phyloP scores from a whole-genome alignment of 2,797 vertebrate species.

The Karalla daura region DNA sequence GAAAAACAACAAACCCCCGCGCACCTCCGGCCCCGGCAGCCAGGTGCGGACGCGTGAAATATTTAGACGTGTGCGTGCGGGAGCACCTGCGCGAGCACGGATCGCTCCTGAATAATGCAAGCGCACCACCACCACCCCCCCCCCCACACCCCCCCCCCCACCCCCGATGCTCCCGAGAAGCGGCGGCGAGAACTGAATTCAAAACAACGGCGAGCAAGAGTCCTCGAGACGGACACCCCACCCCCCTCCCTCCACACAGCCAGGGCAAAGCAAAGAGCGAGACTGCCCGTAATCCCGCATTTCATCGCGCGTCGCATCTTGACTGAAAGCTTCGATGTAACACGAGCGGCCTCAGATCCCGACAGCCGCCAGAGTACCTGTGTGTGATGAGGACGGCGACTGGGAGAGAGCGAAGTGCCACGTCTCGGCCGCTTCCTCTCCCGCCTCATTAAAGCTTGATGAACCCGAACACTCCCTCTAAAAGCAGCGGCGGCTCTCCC shows the following conservation, averaged over 20 bases:
- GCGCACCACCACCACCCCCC: too few relatives aligned
- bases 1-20: background rate
- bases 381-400: constrained; percentile 32
- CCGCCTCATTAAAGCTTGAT: constrained; percentile 78
- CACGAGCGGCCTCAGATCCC: constrained; percentile 19
- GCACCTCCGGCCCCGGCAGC: background rate
- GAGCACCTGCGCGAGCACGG: constrained; percentile 24
- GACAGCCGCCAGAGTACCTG: constrained; percentile 36
- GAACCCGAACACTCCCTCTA: constrained; percentile 71
- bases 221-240: background rate
- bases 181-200: background rate
- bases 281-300: constrained; percentile 51
- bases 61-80: constrained; percentile 12
- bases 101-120: constrained; percentile 18
- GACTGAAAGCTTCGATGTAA: constrained; percentile 47
- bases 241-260: too few relatives aligned
- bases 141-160: too few relatives aligned
- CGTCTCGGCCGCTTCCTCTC: constrained; percentile 65
- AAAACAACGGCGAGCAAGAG: background rate
- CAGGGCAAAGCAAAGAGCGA: constrained; percentile 24
- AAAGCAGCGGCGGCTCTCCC: constrained; percentile 66
- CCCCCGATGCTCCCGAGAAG: background rate
- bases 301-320: constrained; percentile 57
- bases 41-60: constrained; percentile 10
- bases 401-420: constrained; percentile 48